Evolutionary conservation across 2,888 invertebrate genomes (phyloP), one percentile per base, ranked within the genome.

Genomic region (Aelia acuminata): DNA sequence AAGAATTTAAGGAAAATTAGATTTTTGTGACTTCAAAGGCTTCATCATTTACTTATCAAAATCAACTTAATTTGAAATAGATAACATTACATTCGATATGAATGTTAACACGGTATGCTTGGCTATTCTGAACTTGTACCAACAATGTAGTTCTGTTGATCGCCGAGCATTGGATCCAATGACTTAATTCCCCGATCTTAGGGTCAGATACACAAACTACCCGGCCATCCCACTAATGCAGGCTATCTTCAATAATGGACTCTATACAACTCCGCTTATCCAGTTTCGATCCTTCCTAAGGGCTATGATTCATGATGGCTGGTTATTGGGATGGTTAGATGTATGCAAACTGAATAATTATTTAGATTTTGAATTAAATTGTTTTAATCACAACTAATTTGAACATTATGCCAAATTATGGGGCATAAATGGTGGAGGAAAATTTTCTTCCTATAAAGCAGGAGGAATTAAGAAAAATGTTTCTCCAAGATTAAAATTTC

Each of bases 161-260:
- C 4, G 18, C 31, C 35, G 1, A 18, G 43, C n/a, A 43, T 80
- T n/a, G 43, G 22, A 43, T 13, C 43, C 39, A 43, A 80, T 43
- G 80, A 43, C 80, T 80, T 80, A 80, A 80, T 80, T n/a, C 80
- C 43, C 80, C 22, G 80, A 80, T 80, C n/a, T n/a, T n/a, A n/a
- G 43, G 3, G 10, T 4, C 3, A 80, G 80, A 80, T 80, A 80
- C 80, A 43, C 80, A 39, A 80, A 80, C 43, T 80, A 43, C 43
- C 47, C n/a, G 80, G 3, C n/a, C 80, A 80, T 80, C 80, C 80
- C 22, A 43, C 43, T 43, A 80, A 43, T 39, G 39, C 47, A 13
- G 13, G n/a, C 80, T n/a, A 80, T 80, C 43, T 43, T 47, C 80
- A 80, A 31, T 80, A 80, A 80, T 80, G 80, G 80, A 80, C 80